Evolutionary conservation across 23 tunicate species (phyloP).

Genomic region (Styela clava): DNA sequence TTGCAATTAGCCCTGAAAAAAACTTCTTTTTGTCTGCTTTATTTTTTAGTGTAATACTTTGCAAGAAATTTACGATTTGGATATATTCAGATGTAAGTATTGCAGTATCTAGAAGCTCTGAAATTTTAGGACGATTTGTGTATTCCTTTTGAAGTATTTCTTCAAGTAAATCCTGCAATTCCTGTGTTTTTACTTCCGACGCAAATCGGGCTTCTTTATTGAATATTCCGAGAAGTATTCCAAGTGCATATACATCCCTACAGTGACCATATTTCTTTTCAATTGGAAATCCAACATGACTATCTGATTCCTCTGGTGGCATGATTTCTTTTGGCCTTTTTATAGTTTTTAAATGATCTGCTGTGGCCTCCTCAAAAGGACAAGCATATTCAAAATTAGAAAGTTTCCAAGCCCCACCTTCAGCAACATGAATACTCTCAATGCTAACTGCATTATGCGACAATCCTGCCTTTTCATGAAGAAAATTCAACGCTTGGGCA

Average conservation of each 20-base stretch:
- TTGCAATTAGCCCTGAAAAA: conserved; percentile 38
- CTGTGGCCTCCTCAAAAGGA: conserved; percentile 52
- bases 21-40: conserved; percentile 52
- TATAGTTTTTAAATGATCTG: conserved; percentile 24
- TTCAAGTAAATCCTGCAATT: conserved; percentile 40
- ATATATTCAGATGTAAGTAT: conserved; percentile 60
- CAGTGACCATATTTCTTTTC: conserved; percentile 40
- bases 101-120: conserved; percentile 60
- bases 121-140: conserved; percentile 67
- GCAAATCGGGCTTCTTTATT: conserved; percentile 56
- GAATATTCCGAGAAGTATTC: conserved; percentile 47
- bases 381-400: conserved; percentile 73
- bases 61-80: conserved; percentile 68
- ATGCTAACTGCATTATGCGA: conserved; percentile 61
- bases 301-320: conserved; percentile 76
- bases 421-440: conserved; percentile 41
- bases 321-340: not conserved
- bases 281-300: conserved; percentile 26
- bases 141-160: conserved; percentile 63
- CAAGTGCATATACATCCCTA: conserved; percentile 74
- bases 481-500: conserved; percentile 77
- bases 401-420: conserved; percentile 77
- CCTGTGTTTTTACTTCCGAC: conserved; percentile 30
- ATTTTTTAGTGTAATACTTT: conserved; percentile 65
- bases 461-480: conserved; percentile 65